Conservation (phyloP, 1,140 invertebrate species). For the Pygmarrhopalites habei region DNA sequence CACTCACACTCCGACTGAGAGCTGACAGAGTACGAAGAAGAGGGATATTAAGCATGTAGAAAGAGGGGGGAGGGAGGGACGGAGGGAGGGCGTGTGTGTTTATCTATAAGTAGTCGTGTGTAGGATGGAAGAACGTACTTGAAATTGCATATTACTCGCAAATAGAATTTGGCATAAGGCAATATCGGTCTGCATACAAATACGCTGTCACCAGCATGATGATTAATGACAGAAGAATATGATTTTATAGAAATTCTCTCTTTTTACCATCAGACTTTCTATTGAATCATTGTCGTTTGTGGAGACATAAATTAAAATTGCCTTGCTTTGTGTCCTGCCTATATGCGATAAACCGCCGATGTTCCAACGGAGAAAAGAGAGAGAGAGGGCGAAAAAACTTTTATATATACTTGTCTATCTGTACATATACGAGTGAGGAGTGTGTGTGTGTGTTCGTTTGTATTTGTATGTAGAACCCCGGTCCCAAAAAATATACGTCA, state of each 20-base stretch:
- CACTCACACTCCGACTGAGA: too few species aligned
- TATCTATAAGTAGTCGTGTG: too few species aligned
- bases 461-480: too few species aligned
- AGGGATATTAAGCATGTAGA: too few species aligned
- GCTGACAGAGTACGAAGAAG: too few species aligned
- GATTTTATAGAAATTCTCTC: constrained; percentile 39
- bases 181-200: constrained; percentile 41
- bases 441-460: too few species aligned
- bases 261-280: constrained; percentile 34
- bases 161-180: constrained; percentile 42
- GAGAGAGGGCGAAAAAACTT: constrained; percentile 31
- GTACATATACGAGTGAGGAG: too few species aligned
- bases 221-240: constrained; percentile 42
- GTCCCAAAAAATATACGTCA: too few species aligned
- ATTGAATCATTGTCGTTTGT: constrained; percentile 41
- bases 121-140: too few species aligned
- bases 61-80: too few species aligned
- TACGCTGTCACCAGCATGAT: constrained; percentile 40
- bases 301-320: constrained; percentile 41
- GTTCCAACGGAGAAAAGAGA: constrained; percentile 22
- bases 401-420: constrained; percentile 22
- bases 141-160: constrained; percentile 42
- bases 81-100: too few species aligned
- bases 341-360: constrained; percentile 35
- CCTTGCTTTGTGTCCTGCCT: constrained; percentile 38